Conservation (phyloP, 2,888 invertebrate genomes). For the Gasteruption jaculator region DNA sequence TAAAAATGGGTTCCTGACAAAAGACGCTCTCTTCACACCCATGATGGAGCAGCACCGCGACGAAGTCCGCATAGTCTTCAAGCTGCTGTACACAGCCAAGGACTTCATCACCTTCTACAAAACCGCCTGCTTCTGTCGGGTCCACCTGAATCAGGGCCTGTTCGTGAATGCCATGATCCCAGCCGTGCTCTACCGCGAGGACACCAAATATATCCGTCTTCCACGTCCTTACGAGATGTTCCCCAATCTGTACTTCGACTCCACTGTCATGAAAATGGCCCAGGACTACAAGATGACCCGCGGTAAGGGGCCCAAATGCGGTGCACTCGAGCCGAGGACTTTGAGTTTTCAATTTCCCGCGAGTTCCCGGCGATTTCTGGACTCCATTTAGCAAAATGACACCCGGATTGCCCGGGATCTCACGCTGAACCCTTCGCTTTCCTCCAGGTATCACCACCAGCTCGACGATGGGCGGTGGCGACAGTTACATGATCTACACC, state of each 20-base stretch:
- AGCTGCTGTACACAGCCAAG: slow-evolving; percentile 67
- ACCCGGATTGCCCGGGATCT: too few species aligned
- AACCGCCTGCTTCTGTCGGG: slow-evolving; percentile 66
- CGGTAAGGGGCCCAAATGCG: too few species aligned
- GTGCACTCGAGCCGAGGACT: too few species aligned
- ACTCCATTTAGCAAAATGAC: too few species aligned
- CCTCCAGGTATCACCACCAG: slow-evolving; percentile 19
- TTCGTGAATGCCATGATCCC: slow-evolving; percentile 64
- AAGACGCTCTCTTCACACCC: slow-evolving; percentile 62
- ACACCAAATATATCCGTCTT: slow-evolving; percentile 62
- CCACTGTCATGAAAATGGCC: slow-evolving; percentile 61
- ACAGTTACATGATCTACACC: slow-evolving; percentile 58
- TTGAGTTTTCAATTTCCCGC: too few species aligned
- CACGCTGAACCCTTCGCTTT: too few species aligned
- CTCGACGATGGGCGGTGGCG: slow-evolving; percentile 27
- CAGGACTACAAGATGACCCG: slow-evolving; percentile 57
- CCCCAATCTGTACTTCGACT: slow-evolving; percentile 68
- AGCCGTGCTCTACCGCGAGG: slow-evolving; percentile 63
- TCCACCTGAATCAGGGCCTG: slow-evolving; percentile 64
- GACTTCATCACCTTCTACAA: slow-evolving; percentile 69
- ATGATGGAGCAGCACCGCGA: slow-evolving; percentile 60
- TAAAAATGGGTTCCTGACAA: slow-evolving; percentile 55
- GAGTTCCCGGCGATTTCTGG: too few species aligned
- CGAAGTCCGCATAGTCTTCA: slow-evolving; percentile 65
- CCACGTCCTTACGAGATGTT: slow-evolving; percentile 73